Conservation (phyloP, 2,113 vertebrate species). For the Ifrita kowaldi region DNA sequence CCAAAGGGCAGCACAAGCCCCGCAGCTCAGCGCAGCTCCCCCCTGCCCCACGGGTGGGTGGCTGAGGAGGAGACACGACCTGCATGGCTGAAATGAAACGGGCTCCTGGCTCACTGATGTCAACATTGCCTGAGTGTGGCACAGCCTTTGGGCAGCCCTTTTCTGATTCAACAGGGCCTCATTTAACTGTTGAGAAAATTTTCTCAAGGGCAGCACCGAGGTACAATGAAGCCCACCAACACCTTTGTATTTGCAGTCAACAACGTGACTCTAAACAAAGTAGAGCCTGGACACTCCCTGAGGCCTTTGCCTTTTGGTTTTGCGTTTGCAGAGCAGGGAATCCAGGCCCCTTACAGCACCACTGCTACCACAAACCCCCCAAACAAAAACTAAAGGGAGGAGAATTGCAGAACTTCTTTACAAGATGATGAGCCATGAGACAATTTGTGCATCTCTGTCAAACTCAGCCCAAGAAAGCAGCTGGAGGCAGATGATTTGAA, state of each 20-base stretch:
- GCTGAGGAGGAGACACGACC: neutral
- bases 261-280: fast-evolving
- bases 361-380: neutral
- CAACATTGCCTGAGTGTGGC: fast-evolving
- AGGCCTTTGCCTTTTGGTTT: neutral
- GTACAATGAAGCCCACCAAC: neutral
- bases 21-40: neutral
- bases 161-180: neutral
- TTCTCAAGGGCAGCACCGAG: neutral
- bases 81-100: neutral
- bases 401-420: neutral
- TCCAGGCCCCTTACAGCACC: neutral
- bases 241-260: neutral
- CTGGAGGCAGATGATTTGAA: neutral
- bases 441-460: neutral
- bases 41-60: fast-evolving
- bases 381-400: neutral
- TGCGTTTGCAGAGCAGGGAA: neutral
- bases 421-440: neutral
- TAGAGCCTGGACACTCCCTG: neutral
- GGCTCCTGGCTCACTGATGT: neutral
- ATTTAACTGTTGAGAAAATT: neutral
- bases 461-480: neutral
- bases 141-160: neutral
- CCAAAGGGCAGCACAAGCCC: neutral